Conservation (phyloP, 2,113 vertebrate species). For the Halichoerus grypus region DNA sequence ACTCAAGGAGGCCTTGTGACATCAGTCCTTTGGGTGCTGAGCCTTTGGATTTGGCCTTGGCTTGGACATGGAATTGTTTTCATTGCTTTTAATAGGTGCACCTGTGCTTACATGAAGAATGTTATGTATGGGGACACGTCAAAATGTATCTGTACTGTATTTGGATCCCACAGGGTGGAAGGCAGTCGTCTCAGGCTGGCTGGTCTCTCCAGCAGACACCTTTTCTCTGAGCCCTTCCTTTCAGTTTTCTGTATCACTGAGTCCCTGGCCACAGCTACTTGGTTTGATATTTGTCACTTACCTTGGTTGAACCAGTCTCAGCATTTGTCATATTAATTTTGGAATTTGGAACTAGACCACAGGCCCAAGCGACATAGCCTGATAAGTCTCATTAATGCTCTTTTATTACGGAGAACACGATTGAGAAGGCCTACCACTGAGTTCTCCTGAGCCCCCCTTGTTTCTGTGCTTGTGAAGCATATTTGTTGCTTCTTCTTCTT, state of each 20-base stretch:
- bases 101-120: not conserved
- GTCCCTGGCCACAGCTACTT: not conserved
- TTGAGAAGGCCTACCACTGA: not conserved
- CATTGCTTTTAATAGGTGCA: not conserved
- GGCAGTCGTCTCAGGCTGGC: not conserved
- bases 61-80: not conserved
- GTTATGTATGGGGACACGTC: not conserved
- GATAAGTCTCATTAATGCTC: not conserved
- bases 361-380: not conserved
- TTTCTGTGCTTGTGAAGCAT: not conserved
- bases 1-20: not conserved
- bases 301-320: not conserved
- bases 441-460: not conserved
- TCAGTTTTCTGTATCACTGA: not conserved
- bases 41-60: not conserved
- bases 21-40: not conserved
- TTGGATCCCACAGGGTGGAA: not conserved
- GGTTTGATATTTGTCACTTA: slow-evolving; percentile 37
- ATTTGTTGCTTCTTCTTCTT: not conserved
- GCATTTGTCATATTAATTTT: not conserved
- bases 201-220: not conserved
- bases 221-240: not conserved
- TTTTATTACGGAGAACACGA: not conserved
- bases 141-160: not conserved
- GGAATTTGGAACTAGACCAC: not conserved